Evolutionary conservation across 2,113 vertebrate species (phyloP).

Genomic region (Trichomycterus rosablanca): DNA sequence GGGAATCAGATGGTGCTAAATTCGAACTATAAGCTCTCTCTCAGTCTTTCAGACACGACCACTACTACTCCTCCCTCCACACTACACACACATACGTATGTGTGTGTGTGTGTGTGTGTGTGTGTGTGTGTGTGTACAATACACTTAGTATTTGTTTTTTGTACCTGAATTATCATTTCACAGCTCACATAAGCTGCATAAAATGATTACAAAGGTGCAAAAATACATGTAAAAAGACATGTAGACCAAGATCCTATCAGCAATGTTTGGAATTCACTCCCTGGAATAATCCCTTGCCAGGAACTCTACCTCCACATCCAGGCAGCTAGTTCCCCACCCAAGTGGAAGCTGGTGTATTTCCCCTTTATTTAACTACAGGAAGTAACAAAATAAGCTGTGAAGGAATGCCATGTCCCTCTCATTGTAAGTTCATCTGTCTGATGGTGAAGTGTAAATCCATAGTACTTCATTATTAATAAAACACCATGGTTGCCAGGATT

Average conservation of each 20-base stretch:
- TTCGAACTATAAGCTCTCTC: too few species aligned
- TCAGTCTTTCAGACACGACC: too few species aligned
- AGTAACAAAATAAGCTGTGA: conserved; percentile 57
- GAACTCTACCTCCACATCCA: conserved; percentile 28
- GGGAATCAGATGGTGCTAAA: too few species aligned
- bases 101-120: too few species aligned
- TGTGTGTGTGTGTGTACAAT: too few species aligned
- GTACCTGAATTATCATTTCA: too few species aligned
- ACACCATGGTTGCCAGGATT: conserved; percentile 22
- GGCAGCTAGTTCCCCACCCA: conserved; percentile 49
- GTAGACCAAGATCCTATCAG: conserved; percentile 30
- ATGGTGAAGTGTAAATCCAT: conserved; percentile 13
- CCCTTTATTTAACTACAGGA: conserved; percentile 62
- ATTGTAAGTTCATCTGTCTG: conserved; percentile 9
- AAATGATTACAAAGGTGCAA: background rate
- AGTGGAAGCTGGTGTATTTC: conserved; percentile 58
- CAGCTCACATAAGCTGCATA: background rate
- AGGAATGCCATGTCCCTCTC: conserved; percentile 44
- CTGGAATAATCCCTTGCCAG: conserved; percentile 4
- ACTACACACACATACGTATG: too few species aligned
- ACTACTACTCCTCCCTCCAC: too few species aligned
- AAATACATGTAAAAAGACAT: conserved; percentile 28
- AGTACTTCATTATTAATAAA: background rate
- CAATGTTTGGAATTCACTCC: conserved; percentile 14
- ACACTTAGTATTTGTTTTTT: too few species aligned